Evolutionary conservation across 2,113 vertebrate species (phyloP), one percentile per base, ranked within the genome.

Genomic region (Eidolon helvum): DNA sequence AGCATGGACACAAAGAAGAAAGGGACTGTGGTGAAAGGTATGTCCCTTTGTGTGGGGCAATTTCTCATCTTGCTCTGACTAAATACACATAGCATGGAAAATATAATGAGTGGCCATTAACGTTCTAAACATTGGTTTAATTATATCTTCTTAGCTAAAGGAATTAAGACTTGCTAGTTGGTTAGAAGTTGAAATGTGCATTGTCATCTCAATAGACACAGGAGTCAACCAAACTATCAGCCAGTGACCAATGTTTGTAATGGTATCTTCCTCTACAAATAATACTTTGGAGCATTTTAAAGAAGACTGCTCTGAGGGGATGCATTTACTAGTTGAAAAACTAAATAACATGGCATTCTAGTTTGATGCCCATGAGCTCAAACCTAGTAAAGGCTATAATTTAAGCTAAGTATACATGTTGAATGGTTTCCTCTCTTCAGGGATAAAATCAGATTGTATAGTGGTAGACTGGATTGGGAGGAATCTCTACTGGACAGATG

Each of bases 401-500:
- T 79, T 48, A 94, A 48, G 40, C 3, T 69, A 88, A 63, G n/a
- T 45, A 43, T 28, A 59, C 16, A 10, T 66, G 33, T 45, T 68
- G 24, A 91, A 35, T 85, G 38, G 24, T 57, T 75, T 96, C 48
- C 38, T 87, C 53, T 30, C 96, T 98, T 68, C 91, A 99, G 99
- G 99, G 48, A 98, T 99, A 84, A 99, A 98, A 90, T 98, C 99
- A 0, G 99, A 99, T 93, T 99, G 98, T 43, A 98, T 99, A 50
- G 99, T 98, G 0, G 98, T 99, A 82, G 99, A 99, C 98, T 99
- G 99, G 99, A 94, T 99, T 4, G 99, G 99, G 24, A 99, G 98
- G 72, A 99, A 99, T 97, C 98, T 99, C 86, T 99, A 99, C 98
- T 99, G 99, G 99, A 99, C 98, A 26, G 99, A 99, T 79, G 99